Conservation (phyloP, 2,113 vertebrate genomes). For the Salminus brasiliensis region DNA sequence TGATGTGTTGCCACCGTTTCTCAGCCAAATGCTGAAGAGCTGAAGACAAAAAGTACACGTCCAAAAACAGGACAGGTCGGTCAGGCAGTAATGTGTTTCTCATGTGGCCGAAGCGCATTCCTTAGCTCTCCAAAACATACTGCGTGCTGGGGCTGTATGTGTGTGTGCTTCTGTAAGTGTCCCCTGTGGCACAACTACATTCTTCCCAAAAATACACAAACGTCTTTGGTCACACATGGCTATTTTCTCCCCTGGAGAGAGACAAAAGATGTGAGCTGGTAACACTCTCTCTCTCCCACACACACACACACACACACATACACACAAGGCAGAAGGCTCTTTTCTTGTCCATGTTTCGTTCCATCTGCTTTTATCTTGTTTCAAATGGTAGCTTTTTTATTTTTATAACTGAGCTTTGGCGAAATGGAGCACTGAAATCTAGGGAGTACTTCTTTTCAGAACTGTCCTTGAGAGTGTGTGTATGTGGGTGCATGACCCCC, state of each 20-base stretch:
- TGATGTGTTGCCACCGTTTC: conserved; percentile 52
- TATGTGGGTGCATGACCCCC: background rate
- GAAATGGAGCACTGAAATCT: background rate
- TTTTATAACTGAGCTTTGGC: conserved; percentile 21
- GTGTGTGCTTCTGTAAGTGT: background rate
- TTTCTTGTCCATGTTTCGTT: background rate
- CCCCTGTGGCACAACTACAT: conserved; percentile 41
- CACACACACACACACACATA: conserved; percentile 26
- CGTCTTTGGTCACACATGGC: conserved; percentile 66
- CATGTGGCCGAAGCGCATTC: conserved; percentile 52
- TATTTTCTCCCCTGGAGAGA: conserved; percentile 71
- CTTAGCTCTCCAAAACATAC: conserved; percentile 41
- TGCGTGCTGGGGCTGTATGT: background rate
- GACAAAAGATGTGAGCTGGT: conserved; percentile 66
- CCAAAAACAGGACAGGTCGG: conserved; percentile 55
- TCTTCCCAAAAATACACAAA: conserved; percentile 60
- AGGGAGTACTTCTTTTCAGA: background rate
- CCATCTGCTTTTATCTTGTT: background rate
- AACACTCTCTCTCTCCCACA: conserved; percentile 49
- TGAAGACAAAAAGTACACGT: conserved; percentile 38
- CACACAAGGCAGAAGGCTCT: background rate
- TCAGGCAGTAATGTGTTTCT: conserved; percentile 69
- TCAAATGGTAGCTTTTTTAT: conserved; percentile 26
- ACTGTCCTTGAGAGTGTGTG: conserved; percentile 3
- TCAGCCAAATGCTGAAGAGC: conserved; percentile 36